Conservation (phyloP, 2,888 invertebrate genomes). For the Corythucha ciliata region DNA sequence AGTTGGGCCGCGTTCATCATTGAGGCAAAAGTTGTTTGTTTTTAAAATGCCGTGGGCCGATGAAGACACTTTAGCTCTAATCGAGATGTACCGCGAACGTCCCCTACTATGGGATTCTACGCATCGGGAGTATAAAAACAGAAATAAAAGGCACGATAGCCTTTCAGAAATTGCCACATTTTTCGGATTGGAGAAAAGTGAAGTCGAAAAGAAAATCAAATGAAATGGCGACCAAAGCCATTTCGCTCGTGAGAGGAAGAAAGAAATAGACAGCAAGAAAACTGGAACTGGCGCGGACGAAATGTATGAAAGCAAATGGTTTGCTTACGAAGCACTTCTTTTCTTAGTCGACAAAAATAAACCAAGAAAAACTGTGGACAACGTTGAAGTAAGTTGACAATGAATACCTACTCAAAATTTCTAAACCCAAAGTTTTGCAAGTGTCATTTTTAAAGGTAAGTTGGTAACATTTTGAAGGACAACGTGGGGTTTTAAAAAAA, state of each 20-base stretch:
- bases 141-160: slow-evolving; percentile 22
- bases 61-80: background rate
- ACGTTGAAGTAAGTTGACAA: slow-evolving; percentile 2
- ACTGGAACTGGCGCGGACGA: slow-evolving; percentile 16
- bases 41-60: background rate
- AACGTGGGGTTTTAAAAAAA: too few species aligned
- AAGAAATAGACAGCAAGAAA: slow-evolving; percentile 16
- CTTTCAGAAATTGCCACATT: slow-evolving; percentile 22
- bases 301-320: slow-evolving; percentile 25
- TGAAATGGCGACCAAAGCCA: slow-evolving; percentile 20
- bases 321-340: slow-evolving; percentile 21
- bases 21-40: too few species aligned
- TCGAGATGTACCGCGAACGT: slow-evolving; percentile 8
- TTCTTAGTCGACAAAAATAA: slow-evolving; percentile 22
- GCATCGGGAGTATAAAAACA: slow-evolving; percentile 23
- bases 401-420: too few species aligned
- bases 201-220: slow-evolving; percentile 26
- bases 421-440: too few species aligned
- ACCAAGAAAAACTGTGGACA: slow-evolving; percentile 13
- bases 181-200: slow-evolving; percentile 21
- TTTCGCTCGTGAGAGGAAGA: slow-evolving; percentile 19
- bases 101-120: slow-evolving; percentile 1
- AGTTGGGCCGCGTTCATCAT: too few species aligned
- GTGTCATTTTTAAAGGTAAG: too few species aligned
- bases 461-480: too few species aligned